Conservation (phyloP, 2,797 vertebrate genomes). For the Prunella strophiata region DNA sequence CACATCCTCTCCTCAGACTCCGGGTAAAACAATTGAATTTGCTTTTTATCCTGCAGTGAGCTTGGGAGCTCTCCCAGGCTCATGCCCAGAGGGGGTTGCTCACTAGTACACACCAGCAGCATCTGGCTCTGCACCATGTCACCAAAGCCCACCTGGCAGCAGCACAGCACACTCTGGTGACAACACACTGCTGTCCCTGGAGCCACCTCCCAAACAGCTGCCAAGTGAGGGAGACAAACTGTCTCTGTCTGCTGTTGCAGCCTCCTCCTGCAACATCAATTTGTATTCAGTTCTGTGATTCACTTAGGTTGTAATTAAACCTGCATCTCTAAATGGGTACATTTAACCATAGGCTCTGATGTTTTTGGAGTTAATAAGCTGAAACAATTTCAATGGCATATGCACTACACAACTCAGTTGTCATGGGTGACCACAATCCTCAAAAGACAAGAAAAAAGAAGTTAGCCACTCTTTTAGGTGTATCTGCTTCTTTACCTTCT, state of each 20-base stretch:
- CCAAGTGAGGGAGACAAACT: background rate
- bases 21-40: background rate
- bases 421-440: background rate
- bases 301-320: constrained; percentile 23
- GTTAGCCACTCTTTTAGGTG: background rate
- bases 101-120: fast-evolving
- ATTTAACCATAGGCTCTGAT: background rate
- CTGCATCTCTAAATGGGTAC: background rate
- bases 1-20: background rate
- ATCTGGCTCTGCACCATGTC: background rate
- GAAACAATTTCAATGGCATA: background rate
- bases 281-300: background rate
- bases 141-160: background rate
- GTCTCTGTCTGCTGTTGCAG: background rate
- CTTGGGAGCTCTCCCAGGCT: background rate
- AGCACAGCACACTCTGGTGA: background rate
- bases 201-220: background rate
- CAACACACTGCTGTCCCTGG: background rate
- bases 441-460: background rate
- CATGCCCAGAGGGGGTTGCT: background rate
- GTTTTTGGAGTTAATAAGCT: background rate
- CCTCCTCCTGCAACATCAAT: background rate
- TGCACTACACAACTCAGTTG: background rate
- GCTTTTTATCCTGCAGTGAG: background rate
- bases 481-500: background rate